A percentile compares a stretch with the other conserved stretches of the same genome.
These are phyloP conservation scores for Ascidia mentula DNA, from an alignment of 23 tunicate species.

Conservation along the genomic window DNA sequence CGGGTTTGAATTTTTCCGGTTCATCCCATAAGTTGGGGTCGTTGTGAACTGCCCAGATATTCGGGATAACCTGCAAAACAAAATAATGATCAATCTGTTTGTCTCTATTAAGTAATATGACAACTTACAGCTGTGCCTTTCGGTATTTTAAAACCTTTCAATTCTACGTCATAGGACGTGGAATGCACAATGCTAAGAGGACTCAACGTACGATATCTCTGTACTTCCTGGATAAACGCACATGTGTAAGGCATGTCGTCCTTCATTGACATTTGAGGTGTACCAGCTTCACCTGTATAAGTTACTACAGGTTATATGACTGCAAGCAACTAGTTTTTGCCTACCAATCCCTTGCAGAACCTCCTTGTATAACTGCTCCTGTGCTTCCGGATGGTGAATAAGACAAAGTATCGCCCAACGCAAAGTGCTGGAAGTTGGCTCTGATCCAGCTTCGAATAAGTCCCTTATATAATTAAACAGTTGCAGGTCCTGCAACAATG, in stretches of 20 bases:
- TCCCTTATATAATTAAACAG: constrained; percentile 11
- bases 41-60: too few species aligned
- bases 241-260: constrained; percentile 27
- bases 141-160: constrained; percentile 12
- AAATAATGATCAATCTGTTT: too few species aligned
- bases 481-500: not conserved
- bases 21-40: too few species aligned
- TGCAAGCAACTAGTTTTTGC: not conserved
- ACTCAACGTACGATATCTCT: constrained; percentile 17
- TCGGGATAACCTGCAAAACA: not conserved
- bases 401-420: constrained; percentile 48
- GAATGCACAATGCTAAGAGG: not conserved
- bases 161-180: constrained; percentile 1
- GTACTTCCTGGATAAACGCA: constrained; percentile 27
- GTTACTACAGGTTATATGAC: too few species aligned
- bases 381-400: constrained; percentile 41
- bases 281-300: not conserved
- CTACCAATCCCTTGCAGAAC: constrained; percentile 49
- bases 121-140: not conserved
- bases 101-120: too few species aligned
- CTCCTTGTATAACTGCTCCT: constrained; percentile 53
- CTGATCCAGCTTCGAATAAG: constrained; percentile 51
- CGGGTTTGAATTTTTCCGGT: not conserved
- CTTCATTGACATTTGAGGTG: constrained; percentile 25
- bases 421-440: constrained; percentile 52